Percentiles rank a stretch among this genome's conserved stretches.
Conservation (phyloP, 2,888 invertebrate species). For the Adelognathus sp. region DNA sequence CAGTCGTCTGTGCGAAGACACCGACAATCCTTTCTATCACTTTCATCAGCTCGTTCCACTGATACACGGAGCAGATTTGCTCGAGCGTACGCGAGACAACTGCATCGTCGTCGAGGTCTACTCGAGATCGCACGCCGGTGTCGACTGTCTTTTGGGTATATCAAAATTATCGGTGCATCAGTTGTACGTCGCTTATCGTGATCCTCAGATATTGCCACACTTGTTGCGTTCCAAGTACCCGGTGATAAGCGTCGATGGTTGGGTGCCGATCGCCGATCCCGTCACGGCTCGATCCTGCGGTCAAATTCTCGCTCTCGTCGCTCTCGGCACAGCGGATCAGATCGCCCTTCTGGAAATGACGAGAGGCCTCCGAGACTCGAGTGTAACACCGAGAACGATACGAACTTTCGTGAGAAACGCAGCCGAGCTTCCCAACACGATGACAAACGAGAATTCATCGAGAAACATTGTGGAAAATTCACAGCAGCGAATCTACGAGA, state of each 20-base stretch:
- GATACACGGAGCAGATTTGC: slow-evolving; percentile 82
- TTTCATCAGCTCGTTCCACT: slow-evolving; percentile 83
- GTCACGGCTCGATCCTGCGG: slow-evolving; percentile 81
- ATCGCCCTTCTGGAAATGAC: slow-evolving; percentile 83
- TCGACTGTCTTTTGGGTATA: slow-evolving; percentile 81
- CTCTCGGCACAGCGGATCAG: slow-evolving; percentile 85
- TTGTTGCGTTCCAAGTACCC: slow-evolving; percentile 84
- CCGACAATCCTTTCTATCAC: slow-evolving; percentile 81
- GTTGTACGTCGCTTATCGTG: slow-evolving; percentile 84
- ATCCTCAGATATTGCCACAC: slow-evolving; percentile 83
- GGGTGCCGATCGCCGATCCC: slow-evolving; percentile 82
- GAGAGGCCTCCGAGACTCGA: slow-evolving; percentile 71
- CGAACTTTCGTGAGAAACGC: slow-evolving; percentile 22
- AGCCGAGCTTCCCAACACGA: neutral
- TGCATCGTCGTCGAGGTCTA: slow-evolving; percentile 83
- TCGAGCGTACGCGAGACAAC: slow-evolving; percentile 83
- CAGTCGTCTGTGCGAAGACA: slow-evolving; percentile 80
- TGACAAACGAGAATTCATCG: neutral
- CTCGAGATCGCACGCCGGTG: slow-evolving; percentile 76
- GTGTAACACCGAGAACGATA: slow-evolving; percentile 48
- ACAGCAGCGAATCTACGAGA: neutral
- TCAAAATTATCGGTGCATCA: slow-evolving; percentile 84
- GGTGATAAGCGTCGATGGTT: slow-evolving; percentile 84
- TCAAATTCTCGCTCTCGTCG: slow-evolving; percentile 83
- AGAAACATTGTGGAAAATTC: neutral